Percentiles rank a stretch among this genome's conserved stretches.
Evolutionary conservation across 2,888 invertebrate species (phyloP).

Genomic region (Athripsodes cinereus): DNA sequence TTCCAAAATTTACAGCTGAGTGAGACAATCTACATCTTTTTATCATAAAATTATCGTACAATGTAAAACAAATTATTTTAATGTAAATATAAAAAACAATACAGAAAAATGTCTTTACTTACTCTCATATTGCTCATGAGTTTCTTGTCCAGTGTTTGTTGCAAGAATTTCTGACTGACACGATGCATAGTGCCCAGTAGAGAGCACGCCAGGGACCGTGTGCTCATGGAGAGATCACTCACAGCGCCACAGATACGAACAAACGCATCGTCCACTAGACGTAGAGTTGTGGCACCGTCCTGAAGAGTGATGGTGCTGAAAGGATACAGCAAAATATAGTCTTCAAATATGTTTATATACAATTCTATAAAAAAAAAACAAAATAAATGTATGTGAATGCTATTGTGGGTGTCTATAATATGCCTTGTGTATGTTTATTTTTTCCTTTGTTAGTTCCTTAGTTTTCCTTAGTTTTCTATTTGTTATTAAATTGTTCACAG

Average conservation of each 20-base stretch:
- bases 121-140: conserved; percentile 93
- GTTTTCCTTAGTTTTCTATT: no score
- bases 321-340: no score
- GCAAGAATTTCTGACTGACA: conserved; percentile 83
- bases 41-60: neutral
- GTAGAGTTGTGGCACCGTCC: conserved; percentile 75
- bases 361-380: no score
- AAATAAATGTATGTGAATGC: no score
- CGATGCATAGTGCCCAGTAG: conserved; percentile 80
- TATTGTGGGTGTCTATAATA: no score
- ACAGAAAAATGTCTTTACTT: conserved; percentile 22
- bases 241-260: conserved; percentile 89
- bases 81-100: neutral
- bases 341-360: no score
- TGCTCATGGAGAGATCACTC: conserved; percentile 86
- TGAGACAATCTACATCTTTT: neutral
- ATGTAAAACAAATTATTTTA: neutral
- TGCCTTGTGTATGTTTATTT: no score
- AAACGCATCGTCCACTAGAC: conserved; percentile 94
- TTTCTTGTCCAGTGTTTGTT: conserved; percentile 97
- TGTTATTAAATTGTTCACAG: no score
- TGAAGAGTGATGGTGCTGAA: conserved; percentile 61
- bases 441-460: no score
- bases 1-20: neutral
- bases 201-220: conserved; percentile 77